Evolutionary conservation across 2,888 invertebrate species (phyloP), one percentile per base, ranked within the genome.

Genomic region (Clistopyga incitator): DNA sequence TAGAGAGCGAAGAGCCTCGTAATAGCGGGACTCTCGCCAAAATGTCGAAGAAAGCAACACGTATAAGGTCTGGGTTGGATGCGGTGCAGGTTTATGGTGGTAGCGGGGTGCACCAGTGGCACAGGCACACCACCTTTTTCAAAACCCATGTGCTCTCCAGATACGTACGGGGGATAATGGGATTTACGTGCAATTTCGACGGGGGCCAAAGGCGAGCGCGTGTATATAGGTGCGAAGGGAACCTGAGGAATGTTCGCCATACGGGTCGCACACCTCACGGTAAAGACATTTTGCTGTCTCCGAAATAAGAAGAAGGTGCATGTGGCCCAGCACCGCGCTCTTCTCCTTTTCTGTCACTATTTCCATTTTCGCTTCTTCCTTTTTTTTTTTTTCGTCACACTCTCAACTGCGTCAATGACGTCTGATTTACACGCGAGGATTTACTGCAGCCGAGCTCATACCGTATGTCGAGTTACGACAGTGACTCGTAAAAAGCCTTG

Each of bases 341-440:
- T 80, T 68, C 75, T 77, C 78, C 76, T 81, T 78, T 82, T 86
- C 81, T 78, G 64, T 64, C 38, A 38, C 78, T 50, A 38, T 47
- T 65, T 56, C 25, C 38, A 15, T 56, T 56, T 56, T 77, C 54
- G 29, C 13, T 13, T 52, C 52, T 42, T 56, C 42, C 25, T 3
- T 45, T 50, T 75, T 78, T 70, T 52, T 61, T 20, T 71, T 47
- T 15, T 81, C 77, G 79, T 81, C 86, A 87, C 85, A 85, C 87
- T 88, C 87, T 87, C 87, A 85, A 85, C 87, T 64, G n/a, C 59
- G 72, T n/a, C 81, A 68, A 25, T 87, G 89, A 89, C 90, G 90
- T 90, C 89, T 91, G 91, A 91, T 91, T 91, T 91, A 91, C 91
- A 89, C 90, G 88, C 87, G 76, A 88, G 87, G 89, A 90, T 90